A percentile compares a stretch with the other conserved stretches of the same genome.
Evolutionary conservation across 2,888 invertebrate species (phyloP).

Genomic region (Trichacis sp.): DNA sequence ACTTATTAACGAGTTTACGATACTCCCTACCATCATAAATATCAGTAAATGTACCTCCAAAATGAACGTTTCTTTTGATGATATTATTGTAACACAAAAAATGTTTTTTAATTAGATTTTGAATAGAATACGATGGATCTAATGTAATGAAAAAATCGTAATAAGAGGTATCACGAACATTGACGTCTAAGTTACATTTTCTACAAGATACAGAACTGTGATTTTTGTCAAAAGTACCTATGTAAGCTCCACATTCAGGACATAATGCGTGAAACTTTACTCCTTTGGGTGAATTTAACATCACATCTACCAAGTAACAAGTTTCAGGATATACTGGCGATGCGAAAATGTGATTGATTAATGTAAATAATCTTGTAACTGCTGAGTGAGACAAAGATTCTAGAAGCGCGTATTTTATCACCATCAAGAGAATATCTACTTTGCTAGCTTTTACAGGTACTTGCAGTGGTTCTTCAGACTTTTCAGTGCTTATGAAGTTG

Average conservation of each 20-base stretch:
- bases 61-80: constrained; percentile 3
- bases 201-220: neutral
- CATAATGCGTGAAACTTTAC: constrained; percentile 19
- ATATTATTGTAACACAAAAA: constrained; percentile 13
- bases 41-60: constrained; percentile 12
- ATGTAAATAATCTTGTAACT: constrained; percentile 19
- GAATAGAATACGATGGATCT: constrained; percentile 12
- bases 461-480: too few species aligned
- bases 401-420: constrained; percentile 11
- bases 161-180: neutral
- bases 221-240: too few species aligned
- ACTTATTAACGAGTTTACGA: constrained; percentile 13
- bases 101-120: constrained; percentile 8
- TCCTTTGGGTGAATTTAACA: constrained; percentile 6
- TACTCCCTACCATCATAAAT: constrained; percentile 32
- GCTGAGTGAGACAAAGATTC: constrained; percentile 15
- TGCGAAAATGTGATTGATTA: constrained; percentile 27
- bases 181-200: constrained; percentile 3
- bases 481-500: too few species aligned
- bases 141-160: constrained; percentile 18
- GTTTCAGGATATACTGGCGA: constrained; percentile 5
- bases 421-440: constrained; percentile 18
- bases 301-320: constrained; percentile 1
- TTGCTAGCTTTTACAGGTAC: neutral
- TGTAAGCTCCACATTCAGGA: too few species aligned